Conservation (phyloP, 1,140 invertebrate species). For the Episyrphus balteatus region DNA sequence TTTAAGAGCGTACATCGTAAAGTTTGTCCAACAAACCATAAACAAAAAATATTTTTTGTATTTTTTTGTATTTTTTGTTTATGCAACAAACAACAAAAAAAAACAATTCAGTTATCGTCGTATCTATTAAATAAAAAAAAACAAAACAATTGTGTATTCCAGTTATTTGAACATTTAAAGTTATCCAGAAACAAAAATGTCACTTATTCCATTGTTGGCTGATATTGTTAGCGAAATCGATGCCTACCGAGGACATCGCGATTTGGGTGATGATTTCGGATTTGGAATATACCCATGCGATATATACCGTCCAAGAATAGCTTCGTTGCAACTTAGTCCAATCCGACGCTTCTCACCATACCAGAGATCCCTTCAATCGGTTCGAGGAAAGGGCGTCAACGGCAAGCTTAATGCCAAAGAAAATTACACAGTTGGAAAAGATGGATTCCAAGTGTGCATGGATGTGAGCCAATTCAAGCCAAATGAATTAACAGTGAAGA, state of each 20-base stretch:
- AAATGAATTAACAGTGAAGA: conserved; percentile 71
- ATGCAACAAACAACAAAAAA: too few species aligned
- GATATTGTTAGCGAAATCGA: conserved; percentile 28
- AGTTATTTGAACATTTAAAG: too few species aligned
- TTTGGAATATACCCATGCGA: conserved; percentile 30
- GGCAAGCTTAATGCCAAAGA: background rate
- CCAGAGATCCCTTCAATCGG: conserved; percentile 9
- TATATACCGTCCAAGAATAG: conserved; percentile 22
- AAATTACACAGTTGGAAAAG: conserved; percentile 37
- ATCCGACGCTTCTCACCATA: conserved; percentile 13
- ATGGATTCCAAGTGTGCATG: conserved; percentile 55
- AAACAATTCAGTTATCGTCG: too few species aligned
- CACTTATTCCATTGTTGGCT: conserved; percentile 23
- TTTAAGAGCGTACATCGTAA: too few species aligned
- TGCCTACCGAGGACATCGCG: conserved; percentile 15
- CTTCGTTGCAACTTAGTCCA: conserved; percentile 10
- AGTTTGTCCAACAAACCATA: too few species aligned
- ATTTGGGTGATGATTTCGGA: conserved; percentile 29
- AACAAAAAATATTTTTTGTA: too few species aligned
- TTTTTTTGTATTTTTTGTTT: too few species aligned
- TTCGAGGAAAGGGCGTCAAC: conserved; percentile 2
- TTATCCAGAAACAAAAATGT: too few species aligned
- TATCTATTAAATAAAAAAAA: too few species aligned
- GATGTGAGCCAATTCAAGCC: conserved; percentile 80
- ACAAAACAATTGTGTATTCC: too few species aligned